Percentiles rank a stretch among this genome's conserved stretches.
Evolutionary conservation across 2,888 invertebrate genomes (phyloP).

Genomic region (Brenthis daphne): DNA sequence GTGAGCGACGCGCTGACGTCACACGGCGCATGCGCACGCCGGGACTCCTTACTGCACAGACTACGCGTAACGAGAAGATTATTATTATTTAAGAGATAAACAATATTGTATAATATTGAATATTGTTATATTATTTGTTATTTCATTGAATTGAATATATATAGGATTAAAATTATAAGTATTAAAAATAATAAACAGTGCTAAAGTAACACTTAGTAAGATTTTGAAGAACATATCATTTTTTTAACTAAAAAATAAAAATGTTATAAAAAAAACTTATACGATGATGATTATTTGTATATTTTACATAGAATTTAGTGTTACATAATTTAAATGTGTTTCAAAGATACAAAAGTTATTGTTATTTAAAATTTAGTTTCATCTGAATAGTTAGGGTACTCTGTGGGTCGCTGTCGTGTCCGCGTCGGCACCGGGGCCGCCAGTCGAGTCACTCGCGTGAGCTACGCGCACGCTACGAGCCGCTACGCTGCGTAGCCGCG

Average conservation of each 20-base stretch:
- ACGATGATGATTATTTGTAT: too few species aligned
- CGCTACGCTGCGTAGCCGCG: slow-evolving; percentile 60
- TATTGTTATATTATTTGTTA: slow-evolving; percentile 24
- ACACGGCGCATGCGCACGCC: slow-evolving; percentile 67
- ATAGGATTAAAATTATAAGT: too few species aligned
- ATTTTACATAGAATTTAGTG: too few species aligned
- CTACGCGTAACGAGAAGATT: slow-evolving; percentile 50
- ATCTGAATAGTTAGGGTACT: slow-evolving; percentile 50
- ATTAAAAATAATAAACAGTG: too few species aligned
- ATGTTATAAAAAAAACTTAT: too few species aligned
- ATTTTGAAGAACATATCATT: too few species aligned
- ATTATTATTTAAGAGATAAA: slow-evolving; percentile 15
- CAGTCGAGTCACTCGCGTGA: slow-evolving; percentile 70
- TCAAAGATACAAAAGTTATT: slow-evolving; percentile 26
- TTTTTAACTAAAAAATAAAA: too few species aligned
- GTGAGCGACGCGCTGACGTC: slow-evolving; percentile 69
- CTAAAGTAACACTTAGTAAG: too few species aligned
- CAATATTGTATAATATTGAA: slow-evolving; percentile 30
- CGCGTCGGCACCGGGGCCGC: slow-evolving; percentile 62
- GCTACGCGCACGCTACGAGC: slow-evolving; percentile 68
- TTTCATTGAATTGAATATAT: too few species aligned
- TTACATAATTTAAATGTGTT: neutral
- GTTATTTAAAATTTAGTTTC: slow-evolving; percentile 16
- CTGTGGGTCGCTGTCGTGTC: slow-evolving; percentile 64
- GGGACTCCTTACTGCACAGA: slow-evolving; percentile 63